Percentiles rank a stretch among this genome's conserved stretches.
phyloP scores from a whole-genome alignment of 2,888 invertebrate species.

The Epsilonema sp. region DNA sequence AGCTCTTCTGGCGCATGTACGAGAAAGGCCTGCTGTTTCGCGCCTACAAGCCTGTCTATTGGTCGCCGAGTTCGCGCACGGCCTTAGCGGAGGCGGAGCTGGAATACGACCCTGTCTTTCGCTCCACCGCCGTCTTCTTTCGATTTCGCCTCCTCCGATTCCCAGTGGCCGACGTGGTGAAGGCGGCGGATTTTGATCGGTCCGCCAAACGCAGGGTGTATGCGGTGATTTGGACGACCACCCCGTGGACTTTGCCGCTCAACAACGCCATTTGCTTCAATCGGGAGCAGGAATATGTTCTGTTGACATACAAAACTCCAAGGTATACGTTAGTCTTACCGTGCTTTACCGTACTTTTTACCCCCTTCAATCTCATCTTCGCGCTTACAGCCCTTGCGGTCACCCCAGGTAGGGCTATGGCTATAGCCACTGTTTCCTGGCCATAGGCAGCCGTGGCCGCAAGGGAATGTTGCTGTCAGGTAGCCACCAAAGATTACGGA shows the following conservation, averaged over 20 bases:
- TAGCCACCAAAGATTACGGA: too few relatives aligned
- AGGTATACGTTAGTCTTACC: too few relatives aligned
- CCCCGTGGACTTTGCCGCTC: slow-evolving; percentile 86
- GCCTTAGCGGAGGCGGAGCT: slow-evolving; percentile 93
- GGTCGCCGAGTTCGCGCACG: slow-evolving; percentile 72
- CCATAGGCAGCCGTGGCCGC: too few relatives aligned
- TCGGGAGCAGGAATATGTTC: slow-evolving; percentile 44
- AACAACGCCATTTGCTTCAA: slow-evolving; percentile 66
- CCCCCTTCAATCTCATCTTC: too few relatives aligned
- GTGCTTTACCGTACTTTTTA: too few relatives aligned
- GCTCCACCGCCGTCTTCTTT: slow-evolving; percentile 24
- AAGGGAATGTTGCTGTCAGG: too few relatives aligned
- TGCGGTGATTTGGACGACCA: slow-evolving; percentile 88
- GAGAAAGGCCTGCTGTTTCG: slow-evolving; percentile 38
- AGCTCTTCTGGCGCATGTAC: slow-evolving; percentile 58
- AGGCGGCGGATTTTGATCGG: background rate
- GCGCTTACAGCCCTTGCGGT: too few relatives aligned
- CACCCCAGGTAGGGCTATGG: too few relatives aligned
- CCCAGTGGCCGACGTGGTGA: background rate
- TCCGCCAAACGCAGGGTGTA: too few relatives aligned
- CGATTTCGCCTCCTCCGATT: slow-evolving; percentile 16
- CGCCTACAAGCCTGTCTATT: slow-evolving; percentile 63
- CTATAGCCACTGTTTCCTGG: too few relatives aligned
- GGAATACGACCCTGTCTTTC: slow-evolving; percentile 64
- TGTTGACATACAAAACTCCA: too few relatives aligned